A percentile compares a stretch with the other conserved stretches of the same genome.
phyloP scores from a whole-genome alignment of 2,797 vertebrate species.

The Gambelia wislizenii region DNA sequence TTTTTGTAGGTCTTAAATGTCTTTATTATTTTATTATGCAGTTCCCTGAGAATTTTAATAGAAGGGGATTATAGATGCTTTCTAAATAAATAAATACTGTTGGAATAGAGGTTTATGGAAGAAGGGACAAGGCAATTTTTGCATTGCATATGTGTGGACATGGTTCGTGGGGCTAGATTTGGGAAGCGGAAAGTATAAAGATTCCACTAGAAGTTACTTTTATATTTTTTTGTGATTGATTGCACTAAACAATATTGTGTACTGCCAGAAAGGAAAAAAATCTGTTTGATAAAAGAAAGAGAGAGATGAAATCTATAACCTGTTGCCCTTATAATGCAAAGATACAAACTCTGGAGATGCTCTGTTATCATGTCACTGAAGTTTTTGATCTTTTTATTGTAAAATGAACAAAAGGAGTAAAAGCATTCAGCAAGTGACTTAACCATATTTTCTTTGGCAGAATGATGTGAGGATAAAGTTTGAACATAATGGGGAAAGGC shows the following conservation, averaged over 20 bases:
- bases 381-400: not conserved
- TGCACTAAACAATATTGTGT: not conserved
- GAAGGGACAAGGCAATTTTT: not conserved
- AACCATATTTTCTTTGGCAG: constrained; percentile 79
- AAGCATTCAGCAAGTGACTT: constrained; percentile 42
- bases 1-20: not conserved
- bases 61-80: not conserved
- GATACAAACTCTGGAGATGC: not conserved
- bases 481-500: constrained; percentile 93
- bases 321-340: not conserved
- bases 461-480: constrained; percentile 89
- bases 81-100: not conserved
- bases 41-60: not conserved
- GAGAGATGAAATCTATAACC: not conserved
- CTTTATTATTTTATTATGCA: not conserved
- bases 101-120: not conserved
- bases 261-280: no score
- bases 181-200: no score
- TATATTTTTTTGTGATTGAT: not conserved
- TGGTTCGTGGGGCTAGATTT: no score
- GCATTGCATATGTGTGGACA: not conserved
- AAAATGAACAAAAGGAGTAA: not conserved
- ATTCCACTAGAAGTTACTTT: no score
- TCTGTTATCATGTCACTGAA: not conserved
- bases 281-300: not conserved